These are phyloP conservation scores for Dynastes maya DNA, from an alignment of 2,888 invertebrate genomes.

Conservation along the genomic window DNA sequence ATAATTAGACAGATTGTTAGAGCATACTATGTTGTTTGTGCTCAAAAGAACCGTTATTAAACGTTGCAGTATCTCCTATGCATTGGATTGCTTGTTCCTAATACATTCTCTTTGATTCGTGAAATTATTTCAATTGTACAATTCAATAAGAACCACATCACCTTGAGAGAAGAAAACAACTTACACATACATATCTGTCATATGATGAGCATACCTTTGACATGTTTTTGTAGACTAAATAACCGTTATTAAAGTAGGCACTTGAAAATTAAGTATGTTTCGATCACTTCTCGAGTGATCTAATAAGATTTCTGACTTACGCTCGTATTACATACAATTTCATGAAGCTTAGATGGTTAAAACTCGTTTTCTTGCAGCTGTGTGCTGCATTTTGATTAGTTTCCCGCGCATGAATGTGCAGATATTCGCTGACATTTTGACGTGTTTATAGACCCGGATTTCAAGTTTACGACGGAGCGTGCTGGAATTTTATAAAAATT, in stretches of 20 bases:
- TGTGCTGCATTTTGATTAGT: conserved; percentile 15
- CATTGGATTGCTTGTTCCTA: too few species aligned
- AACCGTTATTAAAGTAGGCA: too few species aligned
- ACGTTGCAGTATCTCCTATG: neutral
- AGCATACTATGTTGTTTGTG: neutral
- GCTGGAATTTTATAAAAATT: conserved; percentile 27
- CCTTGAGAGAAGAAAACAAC: too few species aligned
- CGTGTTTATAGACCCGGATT: conserved; percentile 25
- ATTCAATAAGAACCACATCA: neutral
- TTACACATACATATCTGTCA: too few species aligned
- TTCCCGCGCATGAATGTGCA: neutral
- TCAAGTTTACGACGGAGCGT: conserved; percentile 8
- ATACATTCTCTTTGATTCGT: too few species aligned
- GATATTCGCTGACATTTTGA: conserved; percentile 32
- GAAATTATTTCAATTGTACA: neutral
- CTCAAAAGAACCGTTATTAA: conserved; percentile 19
- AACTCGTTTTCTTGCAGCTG: conserved; percentile 25
- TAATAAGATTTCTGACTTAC: neutral
- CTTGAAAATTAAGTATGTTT: neutral
- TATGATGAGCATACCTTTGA: too few species aligned
- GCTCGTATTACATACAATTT: neutral
- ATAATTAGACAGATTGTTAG: neutral
- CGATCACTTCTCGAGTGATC: neutral
- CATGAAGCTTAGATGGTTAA: conserved; percentile 9
- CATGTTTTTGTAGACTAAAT: too few species aligned